Evolutionary conservation across 2,888 invertebrate genomes (phyloP), one percentile per base, ranked within the genome.

Genomic region (Yponomeuta sedellus): DNA sequence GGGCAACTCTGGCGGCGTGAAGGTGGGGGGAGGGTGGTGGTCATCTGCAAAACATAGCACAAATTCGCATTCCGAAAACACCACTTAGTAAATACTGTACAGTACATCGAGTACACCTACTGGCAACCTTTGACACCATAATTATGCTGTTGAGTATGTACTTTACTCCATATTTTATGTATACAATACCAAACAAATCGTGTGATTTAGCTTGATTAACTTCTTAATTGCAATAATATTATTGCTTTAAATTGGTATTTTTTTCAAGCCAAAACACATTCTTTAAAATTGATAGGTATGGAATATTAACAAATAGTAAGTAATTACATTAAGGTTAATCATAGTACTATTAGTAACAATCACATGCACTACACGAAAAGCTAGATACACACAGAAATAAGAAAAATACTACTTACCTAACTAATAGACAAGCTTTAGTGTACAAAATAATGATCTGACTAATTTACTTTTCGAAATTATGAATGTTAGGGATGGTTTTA

Each of bases 1-100:
- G 94, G 97, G 97, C 94, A 98, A 96, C 96, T 97, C 97, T 94
- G 97, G 97, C 94, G 97, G 97, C 94, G 97, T 98, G 94, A 97
- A 97, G 94, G 97, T 97, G 93, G 97, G 97, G 94, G 97, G 97
- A 95, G 97, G 96, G 94, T 97, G 97, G 95, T 96, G 96, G 94
- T 97, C 97, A 96, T 97, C 97, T 97, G 97, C 94, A 97, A 96
- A 94, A 94, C 92, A 94, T 94, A 93, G 93, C 93, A 92, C 92
- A 92, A 83, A 91, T 92, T 92, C 92, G 92, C 92, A 92, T 92
- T 92, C 92, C 90, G 78, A 80, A 52, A 85, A 90, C 90, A 88
- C 88, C 90, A 88, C 83, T 86, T 77, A 86, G 77, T 83, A 44
- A 59, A 64, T 64, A 68, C 82, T 80, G 69, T 69, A 85, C 44